These are phyloP conservation scores for Physella acuta DNA, from an alignment of 1,140 invertebrate species.

Conservation along the genomic window DNA sequence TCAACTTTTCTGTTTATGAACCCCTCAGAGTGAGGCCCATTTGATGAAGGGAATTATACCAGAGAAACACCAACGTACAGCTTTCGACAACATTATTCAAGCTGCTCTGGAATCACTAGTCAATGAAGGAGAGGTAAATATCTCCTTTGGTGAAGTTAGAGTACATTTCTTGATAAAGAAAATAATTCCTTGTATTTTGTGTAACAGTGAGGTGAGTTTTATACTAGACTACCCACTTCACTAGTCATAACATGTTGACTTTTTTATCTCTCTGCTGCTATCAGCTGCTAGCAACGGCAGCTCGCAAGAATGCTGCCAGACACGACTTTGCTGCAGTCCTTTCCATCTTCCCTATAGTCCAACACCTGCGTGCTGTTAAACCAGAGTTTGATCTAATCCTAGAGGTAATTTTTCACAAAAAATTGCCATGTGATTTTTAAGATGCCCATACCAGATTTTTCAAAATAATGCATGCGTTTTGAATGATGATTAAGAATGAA, in stretches of 20 bases:
- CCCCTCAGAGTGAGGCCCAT: slow-evolving; percentile 71
- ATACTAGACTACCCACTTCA: too few relatives aligned
- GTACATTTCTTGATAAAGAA: too few relatives aligned
- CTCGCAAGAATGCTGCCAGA: slow-evolving; percentile 76
- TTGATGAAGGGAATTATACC: slow-evolving; percentile 84
- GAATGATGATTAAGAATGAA: too few relatives aligned
- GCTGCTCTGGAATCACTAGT: slow-evolving; percentile 83
- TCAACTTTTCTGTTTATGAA: too few relatives aligned
- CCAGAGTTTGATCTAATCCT: slow-evolving; percentile 74
- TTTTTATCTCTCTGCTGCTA: slow-evolving; percentile 43
- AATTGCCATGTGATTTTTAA: too few relatives aligned
- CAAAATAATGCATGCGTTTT: too few relatives aligned
- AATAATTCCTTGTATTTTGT: too few relatives aligned
- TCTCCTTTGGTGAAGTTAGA: too few relatives aligned
- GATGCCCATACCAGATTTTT: too few relatives aligned
- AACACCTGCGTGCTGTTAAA: slow-evolving; percentile 77
- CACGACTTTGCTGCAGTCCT: slow-evolving; percentile 83
- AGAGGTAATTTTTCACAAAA: too few relatives aligned
- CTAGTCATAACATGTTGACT: too few relatives aligned
- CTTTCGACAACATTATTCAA: slow-evolving; percentile 82
- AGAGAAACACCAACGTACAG: slow-evolving; percentile 71
- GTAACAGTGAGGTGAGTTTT: too few relatives aligned
- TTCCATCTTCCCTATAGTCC: slow-evolving; percentile 82
- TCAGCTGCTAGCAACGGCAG: slow-evolving; percentile 74
- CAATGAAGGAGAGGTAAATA: slow-evolving; percentile 77